Conservation (phyloP, 1,140 invertebrate genomes). For the Bombus confusus region DNA sequence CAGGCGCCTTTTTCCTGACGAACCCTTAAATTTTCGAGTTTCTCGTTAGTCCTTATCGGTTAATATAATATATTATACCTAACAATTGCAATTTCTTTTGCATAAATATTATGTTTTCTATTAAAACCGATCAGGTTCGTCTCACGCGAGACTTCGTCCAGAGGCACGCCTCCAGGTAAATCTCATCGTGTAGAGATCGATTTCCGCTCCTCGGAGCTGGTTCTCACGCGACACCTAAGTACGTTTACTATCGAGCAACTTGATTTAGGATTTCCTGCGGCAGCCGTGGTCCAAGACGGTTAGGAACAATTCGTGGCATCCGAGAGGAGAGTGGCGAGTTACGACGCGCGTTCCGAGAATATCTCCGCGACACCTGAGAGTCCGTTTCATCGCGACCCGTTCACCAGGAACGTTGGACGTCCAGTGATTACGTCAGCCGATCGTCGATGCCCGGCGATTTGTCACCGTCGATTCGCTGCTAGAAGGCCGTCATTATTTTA, state of each 20-base stretch:
- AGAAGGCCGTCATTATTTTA: slow-evolving; percentile 81
- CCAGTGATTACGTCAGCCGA: slow-evolving; percentile 63
- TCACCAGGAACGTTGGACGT: slow-evolving; percentile 34
- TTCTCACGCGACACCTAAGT: slow-evolving; percentile 37
- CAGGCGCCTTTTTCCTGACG: no score
- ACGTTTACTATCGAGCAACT: slow-evolving; percentile 31
- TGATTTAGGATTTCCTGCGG: slow-evolving; percentile 50
- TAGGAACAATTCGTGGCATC: slow-evolving; percentile 49
- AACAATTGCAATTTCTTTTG: no score
- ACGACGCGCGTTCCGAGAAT: slow-evolving; percentile 70
- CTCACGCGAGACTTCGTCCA: background rate
- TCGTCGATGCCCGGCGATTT: slow-evolving; percentile 61
- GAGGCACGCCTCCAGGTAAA: background rate
- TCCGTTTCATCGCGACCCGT: slow-evolving; percentile 37
- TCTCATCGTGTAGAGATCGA: background rate
- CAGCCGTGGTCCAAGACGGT: background rate
- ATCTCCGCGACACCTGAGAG: slow-evolving; percentile 72
- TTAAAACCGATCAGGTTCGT: background rate
- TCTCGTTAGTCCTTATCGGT: no score
- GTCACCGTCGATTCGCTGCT: slow-evolving; percentile 68
- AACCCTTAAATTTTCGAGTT: no score
- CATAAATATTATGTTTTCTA: no score
- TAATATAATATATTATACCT: no score
- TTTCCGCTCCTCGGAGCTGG: background rate
- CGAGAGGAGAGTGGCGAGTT: slow-evolving; percentile 17